Conservation (phyloP, 2,797 vertebrate species). For the Cirrhinus mrigala region DNA sequence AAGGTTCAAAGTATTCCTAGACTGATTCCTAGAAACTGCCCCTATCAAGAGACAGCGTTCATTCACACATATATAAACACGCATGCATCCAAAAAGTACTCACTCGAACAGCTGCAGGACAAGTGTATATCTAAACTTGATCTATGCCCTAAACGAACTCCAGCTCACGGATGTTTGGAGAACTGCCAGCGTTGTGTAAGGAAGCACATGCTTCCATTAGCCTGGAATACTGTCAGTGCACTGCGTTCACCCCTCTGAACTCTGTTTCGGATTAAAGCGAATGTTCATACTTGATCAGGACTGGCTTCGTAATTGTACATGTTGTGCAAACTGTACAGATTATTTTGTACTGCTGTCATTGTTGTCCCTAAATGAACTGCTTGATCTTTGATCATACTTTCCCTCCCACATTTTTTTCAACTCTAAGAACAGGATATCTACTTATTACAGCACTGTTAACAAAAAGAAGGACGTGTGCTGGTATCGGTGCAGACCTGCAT, state of each 20-base stretch:
- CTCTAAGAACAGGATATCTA: slow-evolving; percentile 8
- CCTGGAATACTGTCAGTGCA: background rate
- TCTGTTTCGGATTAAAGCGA: background rate
- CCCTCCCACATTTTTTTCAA: background rate
- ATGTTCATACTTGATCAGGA: background rate
- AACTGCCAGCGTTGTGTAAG: slow-evolving; percentile 17
- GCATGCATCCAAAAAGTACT: slow-evolving; percentile 19
- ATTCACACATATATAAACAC: slow-evolving; percentile 31
- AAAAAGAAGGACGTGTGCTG: slow-evolving; percentile 28
- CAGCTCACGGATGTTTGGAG: slow-evolving; percentile 9
- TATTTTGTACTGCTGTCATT: background rate
- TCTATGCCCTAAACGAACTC: slow-evolving; percentile 42
- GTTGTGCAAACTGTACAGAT: slow-evolving; percentile 17
- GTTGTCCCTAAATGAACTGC: slow-evolving; percentile 20
- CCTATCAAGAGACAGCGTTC: slow-evolving; percentile 20
- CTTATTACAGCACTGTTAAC: background rate
- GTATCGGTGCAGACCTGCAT: slow-evolving; percentile 9
- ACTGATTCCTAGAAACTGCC: slow-evolving; percentile 45
- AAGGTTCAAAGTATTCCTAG: slow-evolving; percentile 29
- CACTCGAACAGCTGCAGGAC: slow-evolving; percentile 18
- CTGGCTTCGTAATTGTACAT: background rate
- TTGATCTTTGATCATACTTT: slow-evolving; percentile 5
- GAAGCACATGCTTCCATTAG: slow-evolving; percentile 11
- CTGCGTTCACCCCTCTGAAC: background rate
- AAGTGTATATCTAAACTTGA: slow-evolving; percentile 46